A percentile compares a stretch with the other conserved stretches of the same genome.
Conservation (phyloP, 2,888 invertebrate species). For the Flexamia atlantica region DNA sequence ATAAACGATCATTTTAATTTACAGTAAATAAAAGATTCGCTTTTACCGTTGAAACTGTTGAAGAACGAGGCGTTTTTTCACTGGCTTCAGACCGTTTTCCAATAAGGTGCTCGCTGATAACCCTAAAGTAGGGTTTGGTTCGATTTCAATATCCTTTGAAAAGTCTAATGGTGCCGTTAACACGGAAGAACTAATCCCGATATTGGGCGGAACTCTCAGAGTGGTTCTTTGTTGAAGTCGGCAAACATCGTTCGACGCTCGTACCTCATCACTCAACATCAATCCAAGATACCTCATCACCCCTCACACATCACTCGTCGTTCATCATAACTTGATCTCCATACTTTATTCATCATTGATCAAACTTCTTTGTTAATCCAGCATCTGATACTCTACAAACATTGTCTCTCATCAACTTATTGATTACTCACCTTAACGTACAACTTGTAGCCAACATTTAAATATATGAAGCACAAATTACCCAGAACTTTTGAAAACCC, state of each 20-base stretch:
- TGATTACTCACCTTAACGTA: no score
- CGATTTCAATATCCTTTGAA: slow-evolving; percentile 45
- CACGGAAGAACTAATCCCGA: slow-evolving; percentile 40
- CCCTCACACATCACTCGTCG: background rate
- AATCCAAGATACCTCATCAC: background rate
- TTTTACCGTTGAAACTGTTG: slow-evolving; percentile 26
- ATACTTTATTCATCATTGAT: no score
- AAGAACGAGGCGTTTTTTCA: slow-evolving; percentile 29
- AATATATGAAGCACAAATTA: no score
- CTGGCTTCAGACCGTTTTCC: slow-evolving; percentile 26
- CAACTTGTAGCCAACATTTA: no score
- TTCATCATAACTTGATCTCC: background rate
- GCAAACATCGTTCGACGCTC: slow-evolving; percentile 9
- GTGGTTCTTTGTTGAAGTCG: slow-evolving; percentile 26
- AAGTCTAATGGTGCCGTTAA: slow-evolving; percentile 43
- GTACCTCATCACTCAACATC: background rate
- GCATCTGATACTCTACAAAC: no score
- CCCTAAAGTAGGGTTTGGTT: slow-evolving; percentile 43
- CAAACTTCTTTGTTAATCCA: no score
- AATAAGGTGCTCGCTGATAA: slow-evolving; percentile 25
- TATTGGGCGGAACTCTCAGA: slow-evolving; percentile 34
- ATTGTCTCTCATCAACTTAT: no score
- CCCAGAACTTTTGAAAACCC: no score
- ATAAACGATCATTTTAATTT: background rate
- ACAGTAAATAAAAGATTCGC: slow-evolving; percentile 37